Conservation (phyloP, 2,113 vertebrate genomes). For the Phainopepla nitens region DNA sequence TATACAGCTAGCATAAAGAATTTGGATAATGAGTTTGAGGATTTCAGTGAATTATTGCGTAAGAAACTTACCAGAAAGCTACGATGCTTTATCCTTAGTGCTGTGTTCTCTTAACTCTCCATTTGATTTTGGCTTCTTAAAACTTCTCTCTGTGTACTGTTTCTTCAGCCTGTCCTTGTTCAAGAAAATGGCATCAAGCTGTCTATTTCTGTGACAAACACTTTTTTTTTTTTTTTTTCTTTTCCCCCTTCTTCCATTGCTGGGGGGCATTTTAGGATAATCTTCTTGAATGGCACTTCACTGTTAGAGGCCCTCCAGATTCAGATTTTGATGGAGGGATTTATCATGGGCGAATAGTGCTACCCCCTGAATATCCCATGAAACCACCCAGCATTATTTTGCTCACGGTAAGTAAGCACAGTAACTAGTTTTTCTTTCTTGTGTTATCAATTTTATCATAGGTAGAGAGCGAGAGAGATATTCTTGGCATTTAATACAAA, state of each 20-base stretch:
- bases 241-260: neutral
- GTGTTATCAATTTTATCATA: neutral
- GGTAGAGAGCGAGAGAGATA: neutral
- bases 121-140: neutral
- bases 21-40: neutral
- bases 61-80: neutral
- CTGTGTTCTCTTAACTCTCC: neutral
- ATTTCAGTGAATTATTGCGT: neutral
- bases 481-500: neutral
- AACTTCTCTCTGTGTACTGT: neutral
- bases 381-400: slow-evolving; percentile 98
- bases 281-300: slow-evolving; percentile 99
- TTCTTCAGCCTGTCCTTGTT: neutral
- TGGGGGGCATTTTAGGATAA: slow-evolving; percentile 82
- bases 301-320: slow-evolving; percentile 94
- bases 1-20: neutral
- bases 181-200: neutral
- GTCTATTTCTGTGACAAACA: neutral
- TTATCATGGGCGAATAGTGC: slow-evolving; percentile 94
- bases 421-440: neutral
- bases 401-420: slow-evolving; percentile 90
- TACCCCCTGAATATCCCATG: slow-evolving; percentile 98
- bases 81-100: neutral
- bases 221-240: neutral
- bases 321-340: slow-evolving; percentile 96